phyloP scores from a whole-genome alignment of 2,888 invertebrate genomes.

The Orthosia incerta region DNA sequence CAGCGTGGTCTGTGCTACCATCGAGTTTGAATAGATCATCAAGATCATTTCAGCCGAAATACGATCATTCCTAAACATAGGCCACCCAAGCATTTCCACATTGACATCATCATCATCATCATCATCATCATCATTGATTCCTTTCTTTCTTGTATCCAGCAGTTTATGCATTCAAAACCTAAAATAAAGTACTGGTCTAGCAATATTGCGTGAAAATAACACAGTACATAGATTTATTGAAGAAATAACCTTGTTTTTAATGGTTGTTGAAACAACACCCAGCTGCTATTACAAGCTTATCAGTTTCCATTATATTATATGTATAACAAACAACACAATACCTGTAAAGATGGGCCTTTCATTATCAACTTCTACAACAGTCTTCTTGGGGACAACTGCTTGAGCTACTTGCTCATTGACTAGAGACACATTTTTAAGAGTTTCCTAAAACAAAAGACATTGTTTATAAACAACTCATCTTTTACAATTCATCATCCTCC shows the following conservation, averaged over 20 bases:
- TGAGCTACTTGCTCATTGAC: constrained; percentile 76
- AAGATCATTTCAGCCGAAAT: not conserved
- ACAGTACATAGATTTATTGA: not conserved
- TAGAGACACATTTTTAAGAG: constrained; percentile 80
- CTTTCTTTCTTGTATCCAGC: not conserved
- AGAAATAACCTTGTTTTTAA: constrained; percentile 36
- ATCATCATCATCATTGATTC: no score
- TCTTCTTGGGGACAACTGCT: constrained; percentile 69
- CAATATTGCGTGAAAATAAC: not conserved
- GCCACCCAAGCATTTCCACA: not conserved
- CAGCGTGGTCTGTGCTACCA: not conserved
- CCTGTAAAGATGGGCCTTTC: constrained; percentile 82
- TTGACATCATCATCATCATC: no score
- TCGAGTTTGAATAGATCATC: not conserved
- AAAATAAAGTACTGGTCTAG: not conserved
- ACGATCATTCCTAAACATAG: not conserved
- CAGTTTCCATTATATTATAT: not conserved
- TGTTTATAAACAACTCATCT: constrained; percentile 1
- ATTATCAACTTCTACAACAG: constrained; percentile 71
- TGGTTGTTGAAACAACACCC: not conserved
- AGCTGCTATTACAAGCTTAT: constrained; percentile 6
- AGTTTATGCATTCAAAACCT: not conserved
- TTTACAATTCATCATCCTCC: not conserved
- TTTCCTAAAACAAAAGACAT: constrained; percentile 72
- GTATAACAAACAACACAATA: constrained; percentile 70